phyloP scores from a whole-genome alignment of 2,888 invertebrate species.

The Germaria angustata region DNA sequence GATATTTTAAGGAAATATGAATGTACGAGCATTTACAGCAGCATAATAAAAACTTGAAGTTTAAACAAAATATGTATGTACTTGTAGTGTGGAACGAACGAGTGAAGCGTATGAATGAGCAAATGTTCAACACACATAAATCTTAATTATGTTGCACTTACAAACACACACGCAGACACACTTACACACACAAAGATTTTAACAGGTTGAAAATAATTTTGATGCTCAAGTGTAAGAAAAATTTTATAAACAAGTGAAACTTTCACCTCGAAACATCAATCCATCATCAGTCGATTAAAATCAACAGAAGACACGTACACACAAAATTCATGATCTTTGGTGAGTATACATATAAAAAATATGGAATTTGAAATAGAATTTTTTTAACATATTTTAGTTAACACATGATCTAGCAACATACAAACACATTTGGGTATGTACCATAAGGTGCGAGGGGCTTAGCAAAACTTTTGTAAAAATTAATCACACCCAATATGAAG shows the following conservation, averaged over 20 bases:
- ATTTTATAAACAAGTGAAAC: conserved; percentile 33
- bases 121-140: conserved; percentile 38
- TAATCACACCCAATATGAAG: too few species aligned
- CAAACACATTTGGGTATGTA: too few species aligned
- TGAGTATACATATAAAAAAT: neutral
- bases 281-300: conserved; percentile 23
- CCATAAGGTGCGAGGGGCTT: too few species aligned
- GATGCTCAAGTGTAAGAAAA: conserved; percentile 33
- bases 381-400: neutral
- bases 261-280: conserved; percentile 42
- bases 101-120: conserved; percentile 21
- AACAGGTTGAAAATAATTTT: conserved; percentile 47
- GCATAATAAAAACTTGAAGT: conserved; percentile 21
- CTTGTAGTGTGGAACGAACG: conserved; percentile 17
- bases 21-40: conserved; percentile 12
- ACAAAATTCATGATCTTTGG: conserved; percentile 7
- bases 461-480: too few species aligned
- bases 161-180: neutral
- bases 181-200: conserved; percentile 6
- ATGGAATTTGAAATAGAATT: conserved; percentile 10
- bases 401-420: too few species aligned
- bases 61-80: conserved; percentile 6
- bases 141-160: conserved; percentile 51
- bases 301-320: conserved; percentile 1
- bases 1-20: conserved; percentile 36